A percentile compares a stretch with the other conserved stretches of the same genome.
Conservation (phyloP, 2,113 vertebrate species). For the Pionites leucogaster region DNA sequence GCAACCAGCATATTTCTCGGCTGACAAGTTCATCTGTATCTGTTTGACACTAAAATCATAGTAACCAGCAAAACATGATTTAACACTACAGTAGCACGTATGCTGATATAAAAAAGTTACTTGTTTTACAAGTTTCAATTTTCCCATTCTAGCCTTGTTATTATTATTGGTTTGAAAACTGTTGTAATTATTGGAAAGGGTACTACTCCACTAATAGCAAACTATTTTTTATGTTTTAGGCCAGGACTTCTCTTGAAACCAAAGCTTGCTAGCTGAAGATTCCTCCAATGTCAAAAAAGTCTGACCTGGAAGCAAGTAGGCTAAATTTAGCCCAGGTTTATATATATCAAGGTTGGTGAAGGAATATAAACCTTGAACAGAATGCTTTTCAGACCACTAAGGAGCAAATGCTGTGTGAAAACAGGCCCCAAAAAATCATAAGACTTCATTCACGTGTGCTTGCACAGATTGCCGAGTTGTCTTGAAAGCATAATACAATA, state of each 20-base stretch:
- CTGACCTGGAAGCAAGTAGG: not conserved
- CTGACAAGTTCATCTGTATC: not conserved
- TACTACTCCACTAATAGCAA: not conserved
- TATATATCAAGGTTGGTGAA: not conserved
- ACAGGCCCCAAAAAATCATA: accelerated
- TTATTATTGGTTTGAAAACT: not conserved
- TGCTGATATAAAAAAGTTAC: not conserved
- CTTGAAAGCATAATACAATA: not conserved
- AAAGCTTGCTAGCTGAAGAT: not conserved
- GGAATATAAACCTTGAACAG: not conserved
- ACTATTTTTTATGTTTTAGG: not conserved
- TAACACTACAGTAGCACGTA: not conserved
- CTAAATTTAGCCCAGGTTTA: not conserved
- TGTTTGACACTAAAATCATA: not conserved
- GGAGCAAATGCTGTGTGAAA: not conserved
- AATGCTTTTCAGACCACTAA: not conserved
- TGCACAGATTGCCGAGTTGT: not conserved
- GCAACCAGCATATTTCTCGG: not conserved
- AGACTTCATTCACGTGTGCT: not conserved
- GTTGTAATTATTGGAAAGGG: not conserved
- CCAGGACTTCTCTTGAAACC: not conserved
- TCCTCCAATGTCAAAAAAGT: not conserved
- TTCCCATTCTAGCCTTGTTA: not conserved
- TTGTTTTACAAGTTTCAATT: not conserved
- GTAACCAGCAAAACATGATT: not conserved